These are phyloP conservation scores for Xiphorhynchus elegans DNA, from an alignment of 2,113 vertebrate species.

Conservation along the genomic window DNA sequence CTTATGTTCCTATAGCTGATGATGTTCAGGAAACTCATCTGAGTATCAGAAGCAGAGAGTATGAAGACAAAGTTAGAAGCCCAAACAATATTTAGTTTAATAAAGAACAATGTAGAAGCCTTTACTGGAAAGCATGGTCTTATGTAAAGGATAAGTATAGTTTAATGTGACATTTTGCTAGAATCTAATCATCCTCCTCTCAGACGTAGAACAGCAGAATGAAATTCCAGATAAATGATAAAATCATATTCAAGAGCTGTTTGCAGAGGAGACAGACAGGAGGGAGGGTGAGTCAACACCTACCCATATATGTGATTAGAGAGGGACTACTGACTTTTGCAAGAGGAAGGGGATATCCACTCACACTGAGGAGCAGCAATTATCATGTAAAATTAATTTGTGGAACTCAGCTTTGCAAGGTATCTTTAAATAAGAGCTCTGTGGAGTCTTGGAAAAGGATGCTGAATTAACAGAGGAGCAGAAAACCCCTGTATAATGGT, in stretches of 20 bases:
- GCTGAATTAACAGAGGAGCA: neutral
- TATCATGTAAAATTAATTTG: neutral
- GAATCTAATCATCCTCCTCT: neutral
- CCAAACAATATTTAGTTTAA: neutral
- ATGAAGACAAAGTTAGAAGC: neutral
- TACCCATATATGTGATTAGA: neutral
- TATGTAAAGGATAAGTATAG: slow-evolving; percentile 1
- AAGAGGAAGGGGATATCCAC: neutral
- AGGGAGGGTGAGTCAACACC: neutral
- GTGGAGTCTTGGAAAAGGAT: neutral
- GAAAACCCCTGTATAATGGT: neutral
- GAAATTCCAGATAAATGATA: neutral
- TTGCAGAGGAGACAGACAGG: neutral
- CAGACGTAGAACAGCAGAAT: neutral
- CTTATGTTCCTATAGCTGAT: neutral
- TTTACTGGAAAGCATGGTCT: neutral
- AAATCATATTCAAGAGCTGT: neutral
- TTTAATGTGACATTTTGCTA: neutral
- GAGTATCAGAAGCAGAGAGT: neutral
- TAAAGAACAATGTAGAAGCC: neutral
- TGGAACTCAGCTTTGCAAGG: neutral
- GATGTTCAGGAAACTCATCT: neutral
- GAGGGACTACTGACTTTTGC: neutral
- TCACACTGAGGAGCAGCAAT: neutral
- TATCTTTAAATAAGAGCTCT: neutral